A percentile compares a stretch with the other conserved stretches of the same genome.
Evolutionary conservation across 2,113 vertebrate genomes (phyloP).

Genomic region (Deroptyus accipitrinus): DNA sequence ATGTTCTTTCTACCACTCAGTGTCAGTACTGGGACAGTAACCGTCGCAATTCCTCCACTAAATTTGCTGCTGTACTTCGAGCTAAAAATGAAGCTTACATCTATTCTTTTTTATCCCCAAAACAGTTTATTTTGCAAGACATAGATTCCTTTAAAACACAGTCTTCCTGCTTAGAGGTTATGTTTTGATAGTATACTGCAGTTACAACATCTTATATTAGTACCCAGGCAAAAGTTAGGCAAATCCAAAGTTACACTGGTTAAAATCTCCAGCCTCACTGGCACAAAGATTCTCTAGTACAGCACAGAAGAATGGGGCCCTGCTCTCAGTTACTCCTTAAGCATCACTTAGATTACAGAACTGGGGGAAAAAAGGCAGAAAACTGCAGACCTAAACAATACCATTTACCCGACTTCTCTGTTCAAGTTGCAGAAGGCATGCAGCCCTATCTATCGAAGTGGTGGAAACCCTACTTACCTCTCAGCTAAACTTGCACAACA

Average conservation of each 20-base stretch:
- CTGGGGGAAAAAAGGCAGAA: background rate
- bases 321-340: background rate
- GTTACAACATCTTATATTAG: background rate
- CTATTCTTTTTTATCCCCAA: background rate
- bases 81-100: background rate
- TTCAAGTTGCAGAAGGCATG: background rate
- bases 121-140: background rate
- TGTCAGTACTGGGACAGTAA: background rate
- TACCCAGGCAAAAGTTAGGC: background rate
- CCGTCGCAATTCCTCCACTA: background rate
- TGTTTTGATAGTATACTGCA: background rate
- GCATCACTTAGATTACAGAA: background rate
- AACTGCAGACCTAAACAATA: background rate
- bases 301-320: background rate
- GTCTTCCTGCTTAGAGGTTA: background rate
- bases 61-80: background rate
- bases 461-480: background rate
- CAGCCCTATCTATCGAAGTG: background rate
- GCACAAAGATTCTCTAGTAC: background rate
- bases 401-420: background rate
- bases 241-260: background rate
- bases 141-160: background rate
- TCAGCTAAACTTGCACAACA: background rate
- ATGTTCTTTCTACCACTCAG: background rate
- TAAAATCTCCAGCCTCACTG: background rate